phyloP scores from a whole-genome alignment of 23 tunicate genomes.

The Trididemnum nubilum region DNA sequence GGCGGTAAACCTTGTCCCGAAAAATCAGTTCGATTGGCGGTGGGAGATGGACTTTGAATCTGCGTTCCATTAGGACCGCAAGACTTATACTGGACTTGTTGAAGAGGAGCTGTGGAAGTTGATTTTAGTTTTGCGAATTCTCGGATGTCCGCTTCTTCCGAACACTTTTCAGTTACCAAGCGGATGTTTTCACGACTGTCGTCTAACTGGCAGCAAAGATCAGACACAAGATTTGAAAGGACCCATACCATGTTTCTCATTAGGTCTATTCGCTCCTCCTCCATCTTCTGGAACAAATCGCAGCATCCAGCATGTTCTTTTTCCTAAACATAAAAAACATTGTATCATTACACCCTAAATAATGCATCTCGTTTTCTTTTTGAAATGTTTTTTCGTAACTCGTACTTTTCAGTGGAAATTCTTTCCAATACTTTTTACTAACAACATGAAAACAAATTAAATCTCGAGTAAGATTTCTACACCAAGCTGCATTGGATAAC shows the following conservation, averaged over 20 bases:
- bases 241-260: conserved; percentile 73
- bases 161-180: conserved; percentile 55
- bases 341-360: not conserved
- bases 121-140: conserved; percentile 54
- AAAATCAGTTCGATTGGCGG: not conserved
- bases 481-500: no score
- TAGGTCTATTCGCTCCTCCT: conserved; percentile 57
- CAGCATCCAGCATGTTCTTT: conserved; percentile 59
- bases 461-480: no score
- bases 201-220: conserved; percentile 61
- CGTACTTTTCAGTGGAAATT: no score
- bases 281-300: conserved; percentile 62
- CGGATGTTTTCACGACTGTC: conserved; percentile 73
- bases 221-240: conserved; percentile 75
- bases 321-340: conserved; percentile 36
- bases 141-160: conserved; percentile 50
- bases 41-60: not conserved
- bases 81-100: conserved; percentile 40
- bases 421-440: no score
- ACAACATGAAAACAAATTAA: no score
- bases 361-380: no score
- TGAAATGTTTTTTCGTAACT: not conserved
- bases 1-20: not conserved
- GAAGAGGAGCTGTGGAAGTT: conserved; percentile 52
- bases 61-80: conserved; percentile 24